Percentiles rank a stretch among this genome's conserved stretches.
phyloP scores from a whole-genome alignment of 2,888 invertebrate species.

The Pycnomerus fuliginosus region DNA sequence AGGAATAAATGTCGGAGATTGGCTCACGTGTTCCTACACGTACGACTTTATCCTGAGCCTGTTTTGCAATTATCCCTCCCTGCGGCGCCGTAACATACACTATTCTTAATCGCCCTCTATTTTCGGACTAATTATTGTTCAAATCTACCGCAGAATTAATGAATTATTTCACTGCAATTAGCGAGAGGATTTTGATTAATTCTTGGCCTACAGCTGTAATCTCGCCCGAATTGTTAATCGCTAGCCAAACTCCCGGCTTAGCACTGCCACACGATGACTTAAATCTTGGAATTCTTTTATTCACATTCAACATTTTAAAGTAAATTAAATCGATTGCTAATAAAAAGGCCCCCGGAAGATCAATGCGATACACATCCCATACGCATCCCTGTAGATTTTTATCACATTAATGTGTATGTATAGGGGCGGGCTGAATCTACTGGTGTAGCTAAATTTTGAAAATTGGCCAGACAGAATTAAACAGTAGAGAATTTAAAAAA shows the following conservation, averaged over 20 bases:
- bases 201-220: constrained; percentile 26
- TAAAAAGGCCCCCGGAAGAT: too few species aligned
- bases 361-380: too few species aligned
- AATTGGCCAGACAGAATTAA: too few species aligned
- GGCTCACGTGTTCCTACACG: constrained; percentile 41
- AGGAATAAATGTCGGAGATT: constrained; percentile 32
- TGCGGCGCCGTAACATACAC: constrained; percentile 27
- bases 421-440: too few species aligned
- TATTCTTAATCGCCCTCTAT: constrained; percentile 38
- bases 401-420: too few species aligned
- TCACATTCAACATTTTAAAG: too few species aligned
- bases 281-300: too few species aligned
- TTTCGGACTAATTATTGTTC: constrained; percentile 39
- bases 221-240: constrained; percentile 17
- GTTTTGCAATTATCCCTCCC: constrained; percentile 31
- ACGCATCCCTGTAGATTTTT: too few species aligned
- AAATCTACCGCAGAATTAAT: constrained; percentile 36
- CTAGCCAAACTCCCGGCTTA: constrained; percentile 9
- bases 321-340: too few species aligned
- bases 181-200: constrained; percentile 35
- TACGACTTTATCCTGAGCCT: constrained; percentile 33
- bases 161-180: constrained; percentile 37
- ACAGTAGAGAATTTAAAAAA: too few species aligned
- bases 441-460: too few species aligned
- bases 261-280: not conserved